Base-by-base conservation (phyloP, 1,140 invertebrate genomes). In the Tachypleus tridentatus region DNA sequence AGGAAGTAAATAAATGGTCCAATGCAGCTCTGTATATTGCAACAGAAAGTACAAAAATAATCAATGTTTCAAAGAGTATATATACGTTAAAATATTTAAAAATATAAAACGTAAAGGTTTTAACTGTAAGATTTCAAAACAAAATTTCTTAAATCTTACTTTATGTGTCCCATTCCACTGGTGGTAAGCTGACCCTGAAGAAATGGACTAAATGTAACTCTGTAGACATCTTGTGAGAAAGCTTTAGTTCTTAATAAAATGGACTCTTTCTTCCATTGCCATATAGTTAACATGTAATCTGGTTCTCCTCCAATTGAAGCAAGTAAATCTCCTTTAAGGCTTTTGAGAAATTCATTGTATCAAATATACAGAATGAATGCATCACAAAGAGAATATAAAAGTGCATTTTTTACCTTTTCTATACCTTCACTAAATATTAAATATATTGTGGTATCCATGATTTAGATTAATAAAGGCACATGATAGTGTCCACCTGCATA, bases 211-310 rank as follows among this genome's bases (percentile, higher is more conserved):
- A 94, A 93, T 70, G 85, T 84, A 0, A 88, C 85, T 63, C 85
- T 82, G 63, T 84, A 85, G 5, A 94, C 84, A 72, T 87, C 84
- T 73, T 88, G 88, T 48, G 84, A 84, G 73, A 89, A 86, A 0
- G 90, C 89, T 74, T 89, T 88, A 3, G 84, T 85, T 59, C 86
- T 81, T 9, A 93, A 77, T 29, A 90, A 77, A 65, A 91, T 87
- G 65, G 78, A 81, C 59, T 85, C 84, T 7, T 82, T 78, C 71
- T 84, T 81, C 91, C 91, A 95, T 70, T 87, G 82, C 90, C 91
- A 96, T 62, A 95, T 83, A 0, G 89, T 93, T 47, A 95, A 80
- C 71, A 87, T 84, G 73, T 86, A 90, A 76, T 96, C 91, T 0
- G 91, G 91, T 65, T 87, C 83, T 10, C 86, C 86, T 4, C 88